Conservation (phyloP, 92 coral and sea anemone genomes). For the Zoanthus sansibaricus region DNA sequence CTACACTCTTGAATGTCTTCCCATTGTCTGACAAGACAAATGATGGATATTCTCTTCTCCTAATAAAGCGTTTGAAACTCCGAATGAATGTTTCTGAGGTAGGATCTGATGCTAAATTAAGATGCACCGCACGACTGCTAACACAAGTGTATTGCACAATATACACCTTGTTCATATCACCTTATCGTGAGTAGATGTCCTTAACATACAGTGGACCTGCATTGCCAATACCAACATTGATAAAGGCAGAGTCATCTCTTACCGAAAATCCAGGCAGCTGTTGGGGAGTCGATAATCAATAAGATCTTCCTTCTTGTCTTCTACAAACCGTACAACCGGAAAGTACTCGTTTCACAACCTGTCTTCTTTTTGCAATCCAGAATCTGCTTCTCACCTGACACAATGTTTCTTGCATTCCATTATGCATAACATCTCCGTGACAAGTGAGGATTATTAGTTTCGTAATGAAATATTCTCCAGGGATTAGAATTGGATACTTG, state of each 20-base stretch:
- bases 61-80: constrained; percentile 41
- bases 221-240: too few relatives aligned
- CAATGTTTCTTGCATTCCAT: constrained; percentile 52
- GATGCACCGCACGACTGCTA: constrained; percentile 35
- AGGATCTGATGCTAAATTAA: constrained; percentile 16
- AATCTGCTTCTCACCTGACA: constrained; percentile 50
- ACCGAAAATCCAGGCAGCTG: too few relatives aligned
- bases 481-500: too few relatives aligned
- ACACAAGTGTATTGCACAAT: neutral
- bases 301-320: too few relatives aligned
- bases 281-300: too few relatives aligned
- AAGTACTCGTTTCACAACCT: constrained; percentile 46
- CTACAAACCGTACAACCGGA: neutral
- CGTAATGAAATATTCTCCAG: too few relatives aligned
- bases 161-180: too few relatives aligned
- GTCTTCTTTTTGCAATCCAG: constrained; percentile 56
- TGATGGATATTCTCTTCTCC: constrained; percentile 36
- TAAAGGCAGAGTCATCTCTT: too few relatives aligned
- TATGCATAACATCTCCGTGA: constrained; percentile 41
- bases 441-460: too few relatives aligned
- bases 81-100: constrained; percentile 26
- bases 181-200: too few relatives aligned
- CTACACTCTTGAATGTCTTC: constrained; percentile 20
- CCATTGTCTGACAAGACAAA: constrained; percentile 38
- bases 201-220: too few relatives aligned